These are phyloP conservation scores for Temnothorax unifasciatus DNA, from an alignment of 2,888 invertebrate species.

Conservation along the genomic window DNA sequence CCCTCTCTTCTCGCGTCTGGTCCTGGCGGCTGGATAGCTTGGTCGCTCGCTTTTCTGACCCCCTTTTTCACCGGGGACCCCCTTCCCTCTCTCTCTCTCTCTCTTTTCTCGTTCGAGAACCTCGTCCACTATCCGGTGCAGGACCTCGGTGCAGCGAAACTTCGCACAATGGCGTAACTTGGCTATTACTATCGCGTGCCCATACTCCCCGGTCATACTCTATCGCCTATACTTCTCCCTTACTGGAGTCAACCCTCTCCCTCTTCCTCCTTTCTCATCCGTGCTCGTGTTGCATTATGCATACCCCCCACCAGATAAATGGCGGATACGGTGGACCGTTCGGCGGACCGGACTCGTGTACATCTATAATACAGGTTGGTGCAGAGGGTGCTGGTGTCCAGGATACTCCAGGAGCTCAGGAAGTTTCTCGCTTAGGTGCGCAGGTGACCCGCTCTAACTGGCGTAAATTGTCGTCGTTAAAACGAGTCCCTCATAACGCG, in stretches of 20 bases:
- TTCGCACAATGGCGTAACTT: conserved; percentile 84
- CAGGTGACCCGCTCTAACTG: conserved; percentile 73
- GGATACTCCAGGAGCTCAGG: conserved; percentile 51
- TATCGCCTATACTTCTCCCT: conserved; percentile 65
- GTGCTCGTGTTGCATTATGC: conserved; percentile 66
- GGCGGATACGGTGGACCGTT: conserved; percentile 62
- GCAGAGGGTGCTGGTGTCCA: conserved; percentile 29
- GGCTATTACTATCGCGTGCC: conserved; percentile 80
- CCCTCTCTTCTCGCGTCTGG: conserved; percentile 42
- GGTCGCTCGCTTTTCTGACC: conserved; percentile 53
- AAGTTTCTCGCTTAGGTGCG: conserved; percentile 69
- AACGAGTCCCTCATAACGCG: conserved; percentile 50
- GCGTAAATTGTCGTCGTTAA: conserved; percentile 74
- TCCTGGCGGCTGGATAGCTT: conserved; percentile 36
- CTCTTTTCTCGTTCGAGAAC: conserved; percentile 25
- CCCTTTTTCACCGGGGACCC: conserved; percentile 46
- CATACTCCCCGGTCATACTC: conserved; percentile 64
- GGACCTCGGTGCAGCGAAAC: conserved; percentile 78
- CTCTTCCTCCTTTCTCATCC: conserved; percentile 34
- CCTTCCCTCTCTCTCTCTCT: neutral
- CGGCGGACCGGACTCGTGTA: conserved; percentile 60
- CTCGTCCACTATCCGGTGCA: conserved; percentile 49
- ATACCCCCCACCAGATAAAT: conserved; percentile 65
- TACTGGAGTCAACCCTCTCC: conserved; percentile 32
- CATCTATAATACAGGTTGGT: conserved; percentile 62